Evolutionary conservation across 1,140 invertebrate species (phyloP), one percentile per base, ranked within the genome.

Genomic region (Cephus cinctus): DNA sequence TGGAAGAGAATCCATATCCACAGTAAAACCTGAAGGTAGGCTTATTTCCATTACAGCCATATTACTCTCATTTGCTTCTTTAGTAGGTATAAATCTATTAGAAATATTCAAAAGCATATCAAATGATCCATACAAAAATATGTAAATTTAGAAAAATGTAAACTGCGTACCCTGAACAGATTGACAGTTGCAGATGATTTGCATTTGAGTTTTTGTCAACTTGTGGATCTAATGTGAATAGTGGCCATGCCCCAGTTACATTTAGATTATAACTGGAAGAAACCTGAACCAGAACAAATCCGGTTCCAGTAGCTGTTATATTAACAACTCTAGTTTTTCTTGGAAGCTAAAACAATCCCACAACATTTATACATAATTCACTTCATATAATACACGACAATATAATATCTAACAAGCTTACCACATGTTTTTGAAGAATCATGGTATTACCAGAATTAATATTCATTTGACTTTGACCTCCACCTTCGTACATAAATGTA

Each of bases 11-110:
- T 92, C 87, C 34, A 81, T 79, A 59, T 93, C 89, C 0, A 89
- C 87, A 1, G 86, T 85, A 66, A 90, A 95, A 23, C 92, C 92
- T 15, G 89, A 92, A 1, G 92, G 90, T 38, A 94, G 77, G 54
- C 81, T 83, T 0, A 94, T 85, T 76, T 94, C 90, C 84, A 94
- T 89, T 2, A 95, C 87, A 30, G 89, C 91, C 91, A 95, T 94
- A 63, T 94, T 94, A 56, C 87, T 89, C 52, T 81, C 78, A 43
- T 83, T 81, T 4, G 75, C 57, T 62, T 79, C 73, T 27, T 74
- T 76, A 6, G 76, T 78, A n/a, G 77, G 71, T 0, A 85, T 81
- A 60, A 86, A 86, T 32, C 83, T 83, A 52, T 6, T 61, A 32
- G 18, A 43, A 21, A 27, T 14, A 41, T 27, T 18, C 22, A 2